Conservation (phyloP, 2,888 invertebrate genomes). For the Drosophila setosimentum region DNA sequence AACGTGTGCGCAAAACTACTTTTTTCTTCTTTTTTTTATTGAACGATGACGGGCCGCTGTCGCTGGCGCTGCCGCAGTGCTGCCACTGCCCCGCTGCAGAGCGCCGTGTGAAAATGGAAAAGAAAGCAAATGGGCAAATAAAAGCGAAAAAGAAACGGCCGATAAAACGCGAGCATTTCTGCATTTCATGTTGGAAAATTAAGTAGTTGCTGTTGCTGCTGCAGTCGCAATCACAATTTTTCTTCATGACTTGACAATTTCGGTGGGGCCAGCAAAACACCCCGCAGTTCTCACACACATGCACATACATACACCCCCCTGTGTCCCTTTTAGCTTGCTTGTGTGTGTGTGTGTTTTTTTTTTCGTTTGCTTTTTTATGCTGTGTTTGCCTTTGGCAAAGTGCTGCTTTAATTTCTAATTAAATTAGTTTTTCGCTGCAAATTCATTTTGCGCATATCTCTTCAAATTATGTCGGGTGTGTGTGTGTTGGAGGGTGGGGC, state of each 20-base stretch:
- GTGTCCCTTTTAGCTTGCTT: constrained; percentile 53
- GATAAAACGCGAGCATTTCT: constrained; percentile 62
- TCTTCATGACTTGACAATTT: constrained; percentile 78
- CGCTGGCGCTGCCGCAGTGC: constrained; percentile 47
- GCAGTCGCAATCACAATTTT: constrained; percentile 43
- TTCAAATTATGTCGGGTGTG: constrained; percentile 42
- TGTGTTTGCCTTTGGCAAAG: constrained; percentile 38
- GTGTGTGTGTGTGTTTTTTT: constrained; percentile 40
- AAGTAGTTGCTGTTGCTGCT: constrained; percentile 25
- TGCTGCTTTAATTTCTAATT: constrained; percentile 74
- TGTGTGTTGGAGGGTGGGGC: constrained; percentile 2
- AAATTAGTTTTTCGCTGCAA: constrained; percentile 64
- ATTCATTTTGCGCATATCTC: constrained; percentile 54
- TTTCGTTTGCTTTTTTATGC: constrained; percentile 47
- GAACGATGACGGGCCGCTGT: constrained; percentile 63
- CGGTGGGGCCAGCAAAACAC: constrained; percentile 41
- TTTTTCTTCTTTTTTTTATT: constrained; percentile 45
- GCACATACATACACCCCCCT: constrained; percentile 23
- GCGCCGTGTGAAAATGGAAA: constrained; percentile 68
- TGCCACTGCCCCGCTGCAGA: constrained; percentile 13
- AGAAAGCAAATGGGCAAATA: constrained; percentile 70
- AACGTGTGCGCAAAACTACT: constrained; percentile 42
- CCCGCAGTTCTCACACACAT: constrained; percentile 28
- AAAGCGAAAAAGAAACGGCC: constrained; percentile 43
- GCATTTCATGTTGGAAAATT: constrained; percentile 40